These are phyloP conservation scores for Pangasianodon hypophthalmus DNA, from an alignment of 2,113 vertebrate genomes.

Conservation along the genomic window DNA sequence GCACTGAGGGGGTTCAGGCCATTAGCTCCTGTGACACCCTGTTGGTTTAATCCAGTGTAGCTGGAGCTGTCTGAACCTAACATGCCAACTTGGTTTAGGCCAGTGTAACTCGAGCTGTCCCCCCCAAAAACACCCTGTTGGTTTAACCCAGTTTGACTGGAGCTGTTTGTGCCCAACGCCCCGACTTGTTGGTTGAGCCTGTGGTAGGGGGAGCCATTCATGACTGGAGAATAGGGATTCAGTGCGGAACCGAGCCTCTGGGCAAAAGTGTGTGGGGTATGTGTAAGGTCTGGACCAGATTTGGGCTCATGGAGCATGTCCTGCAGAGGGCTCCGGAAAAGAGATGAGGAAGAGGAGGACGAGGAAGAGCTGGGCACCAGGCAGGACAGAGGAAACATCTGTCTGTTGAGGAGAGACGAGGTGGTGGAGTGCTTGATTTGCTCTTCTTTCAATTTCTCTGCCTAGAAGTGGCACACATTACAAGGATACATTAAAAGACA, in stretches of 20 bases:
- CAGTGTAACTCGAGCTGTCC: conserved; percentile 72
- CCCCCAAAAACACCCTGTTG: conserved; percentile 67
- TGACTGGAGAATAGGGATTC: conserved; percentile 69
- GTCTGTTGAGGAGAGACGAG: conserved; percentile 84
- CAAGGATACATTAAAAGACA: background rate
- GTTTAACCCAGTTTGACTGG: conserved; percentile 68
- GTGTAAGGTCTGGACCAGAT: conserved; percentile 59
- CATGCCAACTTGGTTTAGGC: conserved; percentile 65
- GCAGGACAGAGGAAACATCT: conserved; percentile 82
- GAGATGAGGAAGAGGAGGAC: conserved; percentile 75
- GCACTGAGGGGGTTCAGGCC: conserved; percentile 47
- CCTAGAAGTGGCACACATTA: conserved; percentile 63
- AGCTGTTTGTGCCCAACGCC: conserved; percentile 61
- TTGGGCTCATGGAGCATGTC: conserved; percentile 75
- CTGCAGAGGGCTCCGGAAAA: conserved; percentile 75
- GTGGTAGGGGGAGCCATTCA: conserved; percentile 75
- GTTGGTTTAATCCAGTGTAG: conserved; percentile 67
- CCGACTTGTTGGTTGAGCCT: conserved; percentile 65
- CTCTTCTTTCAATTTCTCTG: conserved; percentile 88
- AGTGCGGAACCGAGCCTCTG: conserved; percentile 71
- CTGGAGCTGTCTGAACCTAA: conserved; percentile 62
- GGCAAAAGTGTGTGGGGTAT: conserved; percentile 64
- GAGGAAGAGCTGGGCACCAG: conserved; percentile 80
- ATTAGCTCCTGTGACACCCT: conserved; percentile 61
- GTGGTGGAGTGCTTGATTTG: conserved; percentile 79